Percentiles rank a stretch among this genome's conserved stretches.
phyloP scores from a whole-genome alignment of 2,888 invertebrate species.

The Sceliomorpha sp. region DNA sequence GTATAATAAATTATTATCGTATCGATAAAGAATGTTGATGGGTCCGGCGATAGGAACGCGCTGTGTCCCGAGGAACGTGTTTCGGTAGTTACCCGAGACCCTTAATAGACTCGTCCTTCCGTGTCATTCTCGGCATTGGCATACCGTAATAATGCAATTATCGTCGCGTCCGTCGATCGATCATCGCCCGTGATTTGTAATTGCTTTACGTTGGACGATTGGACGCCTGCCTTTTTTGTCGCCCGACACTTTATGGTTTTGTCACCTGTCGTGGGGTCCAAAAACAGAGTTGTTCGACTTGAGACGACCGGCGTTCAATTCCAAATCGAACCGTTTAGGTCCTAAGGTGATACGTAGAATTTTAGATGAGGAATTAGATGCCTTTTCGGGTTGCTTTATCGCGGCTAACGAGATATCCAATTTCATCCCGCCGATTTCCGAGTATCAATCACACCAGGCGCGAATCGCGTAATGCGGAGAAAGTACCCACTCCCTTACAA shows the following conservation, averaged over 20 bases:
- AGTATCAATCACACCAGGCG: constrained; percentile 17
- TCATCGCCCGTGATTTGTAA: constrained; percentile 27
- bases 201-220: constrained; percentile 17
- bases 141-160: constrained; percentile 46
- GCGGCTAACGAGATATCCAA: constrained; percentile 12
- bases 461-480: neutral
- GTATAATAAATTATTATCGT: constrained; percentile 76
- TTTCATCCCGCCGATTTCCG: constrained; percentile 19
- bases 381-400: too few species aligned
- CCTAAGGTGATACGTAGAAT: too few species aligned
- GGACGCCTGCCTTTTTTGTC: neutral
- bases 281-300: too few species aligned
- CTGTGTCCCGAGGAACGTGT: constrained; percentile 62
- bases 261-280: too few species aligned
- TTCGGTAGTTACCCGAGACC: constrained; percentile 61
- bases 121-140: constrained; percentile 66
- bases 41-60: constrained; percentile 67
- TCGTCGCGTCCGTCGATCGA: constrained; percentile 23
- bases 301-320: too few species aligned
- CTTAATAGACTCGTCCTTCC: constrained; percentile 70
- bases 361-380: constrained; percentile 40
- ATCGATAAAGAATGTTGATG: constrained; percentile 77
- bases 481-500: neutral
- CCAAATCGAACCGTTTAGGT: too few species aligned
- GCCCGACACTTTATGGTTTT: too few species aligned